Evolutionary conservation across 2,888 invertebrate species (phyloP), one percentile per base, ranked within the genome.

Genomic region (Azorinus chamasolen): DNA sequence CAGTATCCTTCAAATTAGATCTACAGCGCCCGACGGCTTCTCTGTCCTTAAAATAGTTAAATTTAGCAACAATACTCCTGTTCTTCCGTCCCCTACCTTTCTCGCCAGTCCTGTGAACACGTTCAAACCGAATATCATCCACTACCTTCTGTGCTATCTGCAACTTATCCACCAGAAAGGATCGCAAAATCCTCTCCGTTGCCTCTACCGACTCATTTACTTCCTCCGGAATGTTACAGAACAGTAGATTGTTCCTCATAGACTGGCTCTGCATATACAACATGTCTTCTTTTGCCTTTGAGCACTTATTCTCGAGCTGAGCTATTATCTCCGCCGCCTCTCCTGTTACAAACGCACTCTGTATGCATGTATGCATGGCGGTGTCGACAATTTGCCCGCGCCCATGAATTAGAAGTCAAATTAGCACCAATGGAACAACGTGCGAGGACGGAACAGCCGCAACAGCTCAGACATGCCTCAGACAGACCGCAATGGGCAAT

Each of bases 31-130:
- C 20, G 2, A 79, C 66, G 0, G 27, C 14, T 37, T 79, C 73
- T 8, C 63, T 37, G 6, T 78, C 78, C 24, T 61, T 61, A 39
- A 61, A 73, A 14, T 32, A n/a, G 6, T 32, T 46, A 43, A 78
- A 73, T 41, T 78, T 78, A 20, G 61, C 78, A 5, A 69, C 61
- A 20, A 71, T 77, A 3, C 24, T 43, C 25, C 73, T 57, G 16
- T 25, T 45, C 46, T 50, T 55, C 4, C 51, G 53, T 39, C n/a
- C 55, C 4, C n/a, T 43, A 32, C 5, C 4, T 24, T 27, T 43
- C 24, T 18, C 37, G 2, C 70, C 50, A 27, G 63, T 55, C 24
- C 70, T 48, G 22, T 63, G 63, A 5, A 71, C 63, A 16, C 63
- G n/a, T 8, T 68, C 62, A 50, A 74, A 68, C 53, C 25, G 25